Evolutionary conservation across 2,113 vertebrate genomes (phyloP).

Genomic region (rat (Rattus norvegicus)): GRCr8 NC_086026.1:52321501-52322000

Average conservation of each 20-base stretch:
- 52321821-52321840: neutral
- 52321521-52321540: constrained; percentile 1
- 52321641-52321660: neutral
- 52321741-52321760: neutral
- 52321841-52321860: neutral
- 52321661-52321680: neutral
- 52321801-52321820: neutral
- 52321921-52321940: neutral
- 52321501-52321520: neutral
- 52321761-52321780: constrained; percentile 11
- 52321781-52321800: neutral
- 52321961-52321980: neutral
- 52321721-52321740: neutral
- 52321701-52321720: neutral
- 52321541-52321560: neutral
- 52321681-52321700: constrained; percentile 25
- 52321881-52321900: neutral
- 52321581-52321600: neutral
- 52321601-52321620: neutral
- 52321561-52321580: neutral
- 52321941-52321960: neutral
- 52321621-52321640: neutral
- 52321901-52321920: neutral
- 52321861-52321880: neutral
- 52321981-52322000: neutral